Evolutionary conservation across 2,797 vertebrate genomes (phyloP), one percentile per base, ranked within the genome.

Genomic region (Karalla daura): DNA sequence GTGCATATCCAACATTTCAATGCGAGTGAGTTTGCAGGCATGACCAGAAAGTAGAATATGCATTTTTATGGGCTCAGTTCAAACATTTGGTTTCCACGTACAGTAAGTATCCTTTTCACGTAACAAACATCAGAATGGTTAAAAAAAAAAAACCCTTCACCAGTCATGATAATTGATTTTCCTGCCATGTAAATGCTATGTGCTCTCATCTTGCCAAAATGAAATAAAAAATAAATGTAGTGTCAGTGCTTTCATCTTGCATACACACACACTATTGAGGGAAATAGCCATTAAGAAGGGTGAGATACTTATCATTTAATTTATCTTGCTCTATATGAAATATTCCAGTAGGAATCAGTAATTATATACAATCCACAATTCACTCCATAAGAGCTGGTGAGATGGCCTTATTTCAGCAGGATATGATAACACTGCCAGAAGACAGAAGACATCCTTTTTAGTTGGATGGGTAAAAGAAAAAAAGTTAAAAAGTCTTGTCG

Each of bases 301-400:
- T 49, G 65, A 73, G 86, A 87, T 89, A 51, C 55, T 63, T 86
- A 91, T 92, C 91, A 90, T 90, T 92, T 92, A 91, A 92, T 92
- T 91, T 90, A 88, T 92, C 90, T 89, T 73, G 63, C 81, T 81
- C 80, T 37, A 84, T 87, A 58, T 66, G 80, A 89, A 87, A 88
- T 86, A 86, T 89, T 92, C 87, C 77, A 81, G 70, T 41, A 78
- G 83, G 70, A 85, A 89, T 88, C 71, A 70, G 86, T 92, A 91
- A 92, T 92, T 89, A 88, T 86, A 81, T 80, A 74, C 86, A 88
- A 84, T 85, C 74, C 86, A 75, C 80, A 67, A 65, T 87, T 86
- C 70, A 60, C 56, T 70, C 62, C 74, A 74, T 73, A 70, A 70
- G 71, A 66, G 84, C 67, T 81, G 63, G 63, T 61, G 78, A 79